Evolutionary conservation across 2,113 vertebrate species (phyloP), one percentile per base, ranked within the genome.

Genomic region (Chaetura pelagica): DNA sequence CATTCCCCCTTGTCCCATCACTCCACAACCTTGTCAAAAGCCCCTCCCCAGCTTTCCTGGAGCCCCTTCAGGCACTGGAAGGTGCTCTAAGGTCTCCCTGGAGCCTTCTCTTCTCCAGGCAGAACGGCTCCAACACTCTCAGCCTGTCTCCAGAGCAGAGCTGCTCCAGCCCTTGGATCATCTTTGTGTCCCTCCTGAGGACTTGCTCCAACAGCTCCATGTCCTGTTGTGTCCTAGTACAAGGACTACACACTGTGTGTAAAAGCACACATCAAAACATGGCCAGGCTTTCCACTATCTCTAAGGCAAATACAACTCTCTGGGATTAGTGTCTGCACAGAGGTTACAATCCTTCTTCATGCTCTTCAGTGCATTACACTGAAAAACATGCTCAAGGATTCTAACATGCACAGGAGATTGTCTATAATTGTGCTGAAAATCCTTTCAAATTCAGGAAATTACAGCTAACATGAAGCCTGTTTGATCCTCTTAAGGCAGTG

Each of bases 401-500:
- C 35, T 62, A 68, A 72, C 26, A 0, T 32, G 20, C 22, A 38
- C 40, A 78, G 76, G 64, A 78, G 88, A 86, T 84, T 89, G 79
- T 84, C 1, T 2, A 86, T 92, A 93, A 81, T 78, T 75, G 59
- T 81, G 80, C 83, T 86, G 68, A 95, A 93, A 95, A 96, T 75
- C 71, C 94, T 71, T 78, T 71, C 68, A 93, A 89, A 95, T 42
- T 62, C 87, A 93, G 85, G 61, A 93, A 94, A 93, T 90, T 68
- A 92, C 76, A 92, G 85, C 85, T 88, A 92, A 57, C n/a, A 1
- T 64, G 90, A 92, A 87, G 88, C 52, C 48, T 74, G 21, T 52
- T 89, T 94, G 88, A 96, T 94, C 96, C 93, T 93, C 94, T 92
- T 95, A 96, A 67, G 24, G 79, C 94, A 75, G 64, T 88, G 90